Conservation (phyloP, 2,113 vertebrate genomes). For the Lota lota region DNA sequence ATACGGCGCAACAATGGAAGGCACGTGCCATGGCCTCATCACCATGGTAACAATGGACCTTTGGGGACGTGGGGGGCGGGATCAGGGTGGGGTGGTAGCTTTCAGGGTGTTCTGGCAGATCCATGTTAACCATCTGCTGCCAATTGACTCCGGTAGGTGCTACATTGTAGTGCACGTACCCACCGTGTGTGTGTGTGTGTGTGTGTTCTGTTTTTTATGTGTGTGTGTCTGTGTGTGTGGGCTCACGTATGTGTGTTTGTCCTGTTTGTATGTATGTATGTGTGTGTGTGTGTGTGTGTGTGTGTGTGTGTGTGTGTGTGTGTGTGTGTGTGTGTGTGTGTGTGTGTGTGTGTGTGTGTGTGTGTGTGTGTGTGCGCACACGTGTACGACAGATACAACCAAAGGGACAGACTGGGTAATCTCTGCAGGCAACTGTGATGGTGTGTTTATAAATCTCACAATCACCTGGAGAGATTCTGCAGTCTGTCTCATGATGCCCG, state of each 20-base stretch:
- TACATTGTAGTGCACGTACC: conserved; percentile 10
- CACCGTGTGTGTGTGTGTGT: conserved; percentile 18
- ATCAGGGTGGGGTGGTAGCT: conserved; percentile 33
- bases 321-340: not conserved
- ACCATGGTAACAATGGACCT: conserved; percentile 83
- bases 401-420: conserved; percentile 87
- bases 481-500: conserved; percentile 69
- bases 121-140: conserved; percentile 63
- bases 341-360: too few relatives aligned
- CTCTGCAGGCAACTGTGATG: conserved; percentile 98
- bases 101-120: conserved; percentile 49
- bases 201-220: not conserved
- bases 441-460: conserved; percentile 81
- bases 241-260: not conserved
- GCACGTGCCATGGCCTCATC: conserved; percentile 86
- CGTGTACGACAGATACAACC: not conserved
- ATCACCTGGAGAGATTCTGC: conserved; percentile 91
- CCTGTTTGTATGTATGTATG: not conserved
- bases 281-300: not conserved
- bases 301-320: not conserved
- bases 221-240: not conserved
- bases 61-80: conserved; percentile 54
- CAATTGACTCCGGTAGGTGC: conserved; percentile 45
- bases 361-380: not conserved
- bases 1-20: conserved; percentile 83